A percentile compares a stretch with the other conserved stretches of the same genome.
These are phyloP conservation scores for Lissocephala sabroskyi DNA, from an alignment of 2,888 invertebrate species.

Conservation along the genomic window DNA sequence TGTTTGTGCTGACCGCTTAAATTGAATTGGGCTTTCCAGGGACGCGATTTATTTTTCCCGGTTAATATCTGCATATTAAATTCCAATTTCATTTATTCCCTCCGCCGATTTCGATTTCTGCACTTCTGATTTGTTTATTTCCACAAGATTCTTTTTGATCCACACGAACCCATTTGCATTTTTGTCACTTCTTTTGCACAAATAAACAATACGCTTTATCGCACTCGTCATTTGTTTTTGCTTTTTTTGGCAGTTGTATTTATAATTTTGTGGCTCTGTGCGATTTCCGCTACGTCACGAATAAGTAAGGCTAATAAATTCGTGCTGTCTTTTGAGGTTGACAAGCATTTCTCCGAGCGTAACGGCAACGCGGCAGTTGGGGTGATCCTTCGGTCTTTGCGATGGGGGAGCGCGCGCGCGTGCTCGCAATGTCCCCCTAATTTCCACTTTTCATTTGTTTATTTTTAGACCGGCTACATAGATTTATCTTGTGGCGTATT, in stretches of 20 bases:
- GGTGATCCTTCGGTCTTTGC: slow-evolving; percentile 33
- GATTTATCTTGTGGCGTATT: slow-evolving; percentile 41
- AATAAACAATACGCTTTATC: slow-evolving; percentile 20
- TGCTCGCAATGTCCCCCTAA: slow-evolving; percentile 42
- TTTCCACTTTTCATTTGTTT: slow-evolving; percentile 22
- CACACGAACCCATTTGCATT: slow-evolving; percentile 16
- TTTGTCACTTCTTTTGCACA: slow-evolving; percentile 28
- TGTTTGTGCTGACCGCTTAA: slow-evolving; percentile 16
- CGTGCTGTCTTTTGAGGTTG: slow-evolving; percentile 9
- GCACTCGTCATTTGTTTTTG: no score
- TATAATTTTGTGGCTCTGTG: slow-evolving; percentile 17
- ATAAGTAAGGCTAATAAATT: slow-evolving; percentile 21
- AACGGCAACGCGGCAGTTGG: slow-evolving; percentile 10
- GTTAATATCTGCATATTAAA: slow-evolving; percentile 1
- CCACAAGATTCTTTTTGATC: slow-evolving; percentile 43
- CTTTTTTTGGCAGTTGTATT: neutral
- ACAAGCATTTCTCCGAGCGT: slow-evolving; percentile 18
- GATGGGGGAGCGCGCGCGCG: slow-evolving; percentile 45
- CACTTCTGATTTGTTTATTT: slow-evolving; percentile 43
- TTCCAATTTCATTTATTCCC: slow-evolving; percentile 4
- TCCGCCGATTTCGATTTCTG: slow-evolving; percentile 22
- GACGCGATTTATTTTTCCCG: slow-evolving; percentile 1
- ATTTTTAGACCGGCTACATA: slow-evolving; percentile 46
- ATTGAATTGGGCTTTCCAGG: neutral
- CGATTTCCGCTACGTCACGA: slow-evolving; percentile 19